phyloP scores from a whole-genome alignment of 2,113 vertebrate species.

The Prochilodus magdalenae region DNA sequence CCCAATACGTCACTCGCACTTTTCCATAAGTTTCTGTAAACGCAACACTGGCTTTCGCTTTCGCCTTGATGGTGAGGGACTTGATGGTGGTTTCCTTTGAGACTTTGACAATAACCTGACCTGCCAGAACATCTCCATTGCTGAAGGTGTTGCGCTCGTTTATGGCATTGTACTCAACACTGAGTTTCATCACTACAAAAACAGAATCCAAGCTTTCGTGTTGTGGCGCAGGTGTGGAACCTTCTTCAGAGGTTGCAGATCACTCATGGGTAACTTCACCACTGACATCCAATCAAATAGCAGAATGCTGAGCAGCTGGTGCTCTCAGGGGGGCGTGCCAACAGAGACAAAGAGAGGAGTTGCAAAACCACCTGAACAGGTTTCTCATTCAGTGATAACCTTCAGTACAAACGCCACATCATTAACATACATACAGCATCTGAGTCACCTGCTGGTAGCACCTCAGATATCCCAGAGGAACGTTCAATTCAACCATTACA shows the following conservation, averaged over 20 bases:
- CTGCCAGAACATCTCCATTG: constrained; percentile 69
- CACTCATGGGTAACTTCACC: background rate
- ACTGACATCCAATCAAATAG: background rate
- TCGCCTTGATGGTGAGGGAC: constrained; percentile 55
- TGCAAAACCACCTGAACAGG: background rate
- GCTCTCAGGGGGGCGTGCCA: background rate
- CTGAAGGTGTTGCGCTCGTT: constrained; percentile 69
- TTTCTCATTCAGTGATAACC: background rate
- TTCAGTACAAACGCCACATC: background rate
- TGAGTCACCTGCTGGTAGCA: background rate
- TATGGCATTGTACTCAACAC: constrained; percentile 70
- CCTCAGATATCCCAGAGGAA: background rate
- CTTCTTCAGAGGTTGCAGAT: background rate
- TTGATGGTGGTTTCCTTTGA: constrained; percentile 62
- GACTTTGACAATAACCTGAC: constrained; percentile 66
- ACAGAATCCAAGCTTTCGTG: background rate
- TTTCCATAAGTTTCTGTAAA: constrained; percentile 60
- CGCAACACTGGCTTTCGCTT: constrained; percentile 63
- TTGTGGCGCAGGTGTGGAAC: background rate
- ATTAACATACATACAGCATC: background rate
- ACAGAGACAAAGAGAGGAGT: background rate
- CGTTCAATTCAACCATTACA: background rate
- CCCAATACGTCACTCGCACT: constrained; percentile 26
- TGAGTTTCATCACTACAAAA: constrained; percentile 27
- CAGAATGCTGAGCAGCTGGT: background rate